These are phyloP conservation scores for Copsychus sechellarum DNA, from an alignment of 2,113 vertebrate genomes.

Conservation along the genomic window DNA sequence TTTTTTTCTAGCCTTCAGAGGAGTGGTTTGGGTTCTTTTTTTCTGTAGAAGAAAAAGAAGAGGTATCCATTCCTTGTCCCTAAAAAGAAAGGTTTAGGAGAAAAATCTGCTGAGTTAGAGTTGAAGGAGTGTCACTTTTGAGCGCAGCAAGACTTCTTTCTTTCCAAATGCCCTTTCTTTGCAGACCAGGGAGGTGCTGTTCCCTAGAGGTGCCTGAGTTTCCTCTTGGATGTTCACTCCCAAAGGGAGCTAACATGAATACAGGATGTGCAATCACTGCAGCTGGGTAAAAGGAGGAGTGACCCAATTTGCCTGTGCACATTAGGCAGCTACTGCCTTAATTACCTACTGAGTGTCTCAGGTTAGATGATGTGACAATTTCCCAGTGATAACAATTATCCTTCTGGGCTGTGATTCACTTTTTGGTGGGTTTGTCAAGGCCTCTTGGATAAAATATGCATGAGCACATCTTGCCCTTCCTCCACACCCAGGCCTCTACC, in stretches of 20 bases:
- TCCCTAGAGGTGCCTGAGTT: neutral
- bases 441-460: slow-evolving; percentile 37
- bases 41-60: neutral
- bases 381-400: slow-evolving; percentile 13
- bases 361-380: slow-evolving; percentile 1
- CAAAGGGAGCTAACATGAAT: neutral
- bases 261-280: neutral
- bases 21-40: neutral
- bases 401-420: neutral
- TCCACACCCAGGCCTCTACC: neutral
- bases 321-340: neutral
- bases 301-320: neutral
- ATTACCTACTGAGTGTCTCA: neutral
- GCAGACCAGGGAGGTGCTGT: neutral
- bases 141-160: neutral
- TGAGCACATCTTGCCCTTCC: neutral
- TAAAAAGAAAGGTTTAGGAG: neutral
- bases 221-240: neutral
- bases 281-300: neutral
- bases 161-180: neutral
- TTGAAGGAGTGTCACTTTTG: neutral
- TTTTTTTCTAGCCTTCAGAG: neutral
- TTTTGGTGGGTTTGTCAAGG: slow-evolving; percentile 7
- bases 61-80: neutral
- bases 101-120: neutral